A percentile compares a stretch with the other conserved stretches of the same genome.
These are phyloP conservation scores for Apaloderma vittatum DNA, from an alignment of 2,113 vertebrate genomes.

Conservation along the genomic window DNA sequence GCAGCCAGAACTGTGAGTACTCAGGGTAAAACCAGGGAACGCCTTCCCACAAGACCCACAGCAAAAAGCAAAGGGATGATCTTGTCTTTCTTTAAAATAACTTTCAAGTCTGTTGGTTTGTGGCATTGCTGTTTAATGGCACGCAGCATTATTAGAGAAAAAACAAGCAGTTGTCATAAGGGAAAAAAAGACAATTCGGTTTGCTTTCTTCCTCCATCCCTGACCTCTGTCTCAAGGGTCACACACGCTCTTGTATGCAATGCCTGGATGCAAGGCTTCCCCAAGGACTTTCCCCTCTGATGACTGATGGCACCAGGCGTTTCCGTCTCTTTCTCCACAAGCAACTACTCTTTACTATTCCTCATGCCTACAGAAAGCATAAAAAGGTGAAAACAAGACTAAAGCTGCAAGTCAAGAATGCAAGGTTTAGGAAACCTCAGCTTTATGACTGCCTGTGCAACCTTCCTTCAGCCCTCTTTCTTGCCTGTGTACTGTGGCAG, in stretches of 20 bases:
- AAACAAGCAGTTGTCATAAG: not conserved
- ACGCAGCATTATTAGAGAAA: not conserved
- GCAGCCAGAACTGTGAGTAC: not conserved
- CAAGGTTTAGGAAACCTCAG: not conserved
- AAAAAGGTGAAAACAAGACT: not conserved
- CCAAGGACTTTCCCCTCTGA: not conserved
- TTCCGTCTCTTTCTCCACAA: not conserved
- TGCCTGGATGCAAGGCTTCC: not conserved
- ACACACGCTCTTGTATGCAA: not conserved
- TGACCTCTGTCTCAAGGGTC: not conserved
- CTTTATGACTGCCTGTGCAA: not conserved
- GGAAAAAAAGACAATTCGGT: not conserved
- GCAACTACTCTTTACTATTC: not conserved
- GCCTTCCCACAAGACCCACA: not conserved
- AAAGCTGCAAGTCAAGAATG: not conserved
- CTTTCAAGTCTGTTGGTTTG: not conserved
- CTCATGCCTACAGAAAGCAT: not conserved
- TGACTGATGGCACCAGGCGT: accelerated
- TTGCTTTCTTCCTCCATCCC: not conserved
- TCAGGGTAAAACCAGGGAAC: not conserved
- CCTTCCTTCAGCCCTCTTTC: not conserved
- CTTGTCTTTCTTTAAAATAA: not conserved
- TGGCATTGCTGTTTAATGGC: not conserved
- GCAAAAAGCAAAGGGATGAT: not conserved
- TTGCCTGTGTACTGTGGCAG: not conserved